These are phyloP conservation scores for Eutolmus rufibarbis DNA, from an alignment of 2,888 invertebrate species.

Conservation along the genomic window DNA sequence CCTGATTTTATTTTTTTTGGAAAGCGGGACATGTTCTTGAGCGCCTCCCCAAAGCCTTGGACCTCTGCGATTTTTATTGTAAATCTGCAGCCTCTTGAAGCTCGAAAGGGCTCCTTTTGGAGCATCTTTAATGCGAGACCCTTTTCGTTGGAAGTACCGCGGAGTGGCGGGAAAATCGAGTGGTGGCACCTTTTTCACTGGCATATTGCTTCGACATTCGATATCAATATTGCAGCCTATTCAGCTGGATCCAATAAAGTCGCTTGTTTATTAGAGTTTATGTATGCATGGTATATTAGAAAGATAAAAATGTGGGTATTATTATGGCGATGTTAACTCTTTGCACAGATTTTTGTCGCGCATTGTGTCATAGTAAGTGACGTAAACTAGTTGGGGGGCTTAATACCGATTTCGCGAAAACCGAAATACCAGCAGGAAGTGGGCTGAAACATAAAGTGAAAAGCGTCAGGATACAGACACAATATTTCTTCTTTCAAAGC, in stretches of 20 bases:
- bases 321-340: background rate
- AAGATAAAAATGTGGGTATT: background rate
- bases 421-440: background rate
- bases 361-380: background rate
- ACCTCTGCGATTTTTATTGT: too few relatives aligned
- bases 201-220: constrained; percentile 5
- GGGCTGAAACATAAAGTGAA: background rate
- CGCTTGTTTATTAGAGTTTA: constrained; percentile 2
- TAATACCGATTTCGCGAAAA: background rate
- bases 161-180: background rate
- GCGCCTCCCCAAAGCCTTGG: too few relatives aligned
- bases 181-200: background rate
- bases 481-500: background rate
- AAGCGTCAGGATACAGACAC: background rate
- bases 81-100: too few relatives aligned
- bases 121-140: too few relatives aligned
- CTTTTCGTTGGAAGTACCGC: too few relatives aligned
- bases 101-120: too few relatives aligned
- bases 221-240: constrained; percentile 26
- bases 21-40: too few relatives aligned
- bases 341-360: background rate
- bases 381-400: background rate
- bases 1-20: too few relatives aligned
- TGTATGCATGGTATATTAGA: background rate
- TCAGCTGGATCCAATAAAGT: constrained; percentile 17